Evolutionary conservation across 2,888 invertebrate genomes (phyloP).

Genomic region (Carabus problematicus): DNA sequence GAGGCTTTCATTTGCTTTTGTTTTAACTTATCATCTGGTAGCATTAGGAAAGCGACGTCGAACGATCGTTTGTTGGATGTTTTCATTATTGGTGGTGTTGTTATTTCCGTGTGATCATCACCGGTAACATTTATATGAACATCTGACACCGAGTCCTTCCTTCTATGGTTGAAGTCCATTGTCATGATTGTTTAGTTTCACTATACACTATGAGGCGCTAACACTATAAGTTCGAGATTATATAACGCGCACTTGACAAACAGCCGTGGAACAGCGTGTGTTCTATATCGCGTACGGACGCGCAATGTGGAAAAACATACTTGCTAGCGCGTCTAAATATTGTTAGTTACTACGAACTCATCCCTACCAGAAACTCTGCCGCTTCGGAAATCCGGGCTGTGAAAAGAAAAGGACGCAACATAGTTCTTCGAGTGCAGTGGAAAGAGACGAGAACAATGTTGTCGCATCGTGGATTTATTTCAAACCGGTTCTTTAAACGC

Average conservation of each 20-base stretch:
- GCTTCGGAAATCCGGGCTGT: constrained; percentile 46
- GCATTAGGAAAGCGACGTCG: constrained; percentile 89
- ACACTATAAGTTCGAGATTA: constrained; percentile 25
- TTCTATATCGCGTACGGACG: constrained; percentile 52
- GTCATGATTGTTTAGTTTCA: constrained; percentile 63
- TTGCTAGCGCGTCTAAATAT: constrained; percentile 57
- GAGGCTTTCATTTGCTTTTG: constrained; percentile 66
- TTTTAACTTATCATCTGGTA: constrained; percentile 82
- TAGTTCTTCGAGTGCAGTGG: constrained; percentile 36
- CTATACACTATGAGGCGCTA: constrained; percentile 39
- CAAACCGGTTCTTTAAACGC: constrained; percentile 49
- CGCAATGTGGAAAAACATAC: constrained; percentile 60
- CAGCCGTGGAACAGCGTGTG: constrained; percentile 47
- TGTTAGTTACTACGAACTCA: constrained; percentile 57
- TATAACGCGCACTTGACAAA: constrained; percentile 43
- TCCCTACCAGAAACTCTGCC: constrained; percentile 45
- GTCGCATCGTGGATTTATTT: constrained; percentile 44
- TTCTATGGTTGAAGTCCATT: constrained; percentile 67
- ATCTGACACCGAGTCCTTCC: constrained; percentile 60
- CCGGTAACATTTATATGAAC: constrained; percentile 52
- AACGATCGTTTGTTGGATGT: constrained; percentile 78
- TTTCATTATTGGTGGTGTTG: constrained; percentile 53
- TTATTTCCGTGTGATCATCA: constrained; percentile 53
- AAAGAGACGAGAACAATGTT: constrained; percentile 46
- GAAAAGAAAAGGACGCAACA: constrained; percentile 47